A percentile compares a stretch with the other conserved stretches of the same genome.
Evolutionary conservation across 2,888 invertebrate species (phyloP).

Genomic region (Muscina levida): DNA sequence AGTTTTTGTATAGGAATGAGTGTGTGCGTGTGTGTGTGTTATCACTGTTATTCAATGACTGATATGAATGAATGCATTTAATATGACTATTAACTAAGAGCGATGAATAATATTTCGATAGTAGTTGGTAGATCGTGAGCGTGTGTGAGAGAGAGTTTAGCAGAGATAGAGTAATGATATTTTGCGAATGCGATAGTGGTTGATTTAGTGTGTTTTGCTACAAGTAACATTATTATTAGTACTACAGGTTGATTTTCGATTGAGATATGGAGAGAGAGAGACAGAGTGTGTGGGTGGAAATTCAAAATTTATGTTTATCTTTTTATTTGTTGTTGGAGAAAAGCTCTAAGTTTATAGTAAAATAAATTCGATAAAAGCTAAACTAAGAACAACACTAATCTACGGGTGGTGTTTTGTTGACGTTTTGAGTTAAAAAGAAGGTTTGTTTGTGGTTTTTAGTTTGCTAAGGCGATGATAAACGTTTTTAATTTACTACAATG

Average conservation of each 20-base stretch:
- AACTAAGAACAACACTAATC: constrained; percentile 64
- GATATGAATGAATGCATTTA: constrained; percentile 10
- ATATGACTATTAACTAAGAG: constrained; percentile 13
- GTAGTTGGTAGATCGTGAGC: no score
- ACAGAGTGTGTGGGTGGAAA: constrained; percentile 13
- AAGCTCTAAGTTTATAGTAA: constrained; percentile 52
- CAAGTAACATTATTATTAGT: no score
- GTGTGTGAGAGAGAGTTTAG: no score
- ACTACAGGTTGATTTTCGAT: neutral
- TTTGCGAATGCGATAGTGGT: no score
- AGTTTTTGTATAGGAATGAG: neutral
- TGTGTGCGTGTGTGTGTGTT: neutral
- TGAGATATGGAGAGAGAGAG: neutral
- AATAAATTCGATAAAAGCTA: constrained; percentile 52
- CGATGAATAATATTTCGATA: no score
- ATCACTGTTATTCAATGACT: neutral
- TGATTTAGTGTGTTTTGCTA: no score
- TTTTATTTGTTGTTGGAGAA: constrained; percentile 38
- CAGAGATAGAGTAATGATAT: no score
- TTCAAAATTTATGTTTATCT: constrained; percentile 31
- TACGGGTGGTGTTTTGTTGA: constrained; percentile 44
- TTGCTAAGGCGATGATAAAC: no score
- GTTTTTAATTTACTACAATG: no score
- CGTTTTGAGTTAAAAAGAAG: no score
- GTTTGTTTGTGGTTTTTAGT: no score